Percentiles rank a stretch among this genome's conserved stretches.
Evolutionary conservation across 2,797 vertebrate species (phyloP).

Genomic region (Macrochelys suwanniensis): DNA sequence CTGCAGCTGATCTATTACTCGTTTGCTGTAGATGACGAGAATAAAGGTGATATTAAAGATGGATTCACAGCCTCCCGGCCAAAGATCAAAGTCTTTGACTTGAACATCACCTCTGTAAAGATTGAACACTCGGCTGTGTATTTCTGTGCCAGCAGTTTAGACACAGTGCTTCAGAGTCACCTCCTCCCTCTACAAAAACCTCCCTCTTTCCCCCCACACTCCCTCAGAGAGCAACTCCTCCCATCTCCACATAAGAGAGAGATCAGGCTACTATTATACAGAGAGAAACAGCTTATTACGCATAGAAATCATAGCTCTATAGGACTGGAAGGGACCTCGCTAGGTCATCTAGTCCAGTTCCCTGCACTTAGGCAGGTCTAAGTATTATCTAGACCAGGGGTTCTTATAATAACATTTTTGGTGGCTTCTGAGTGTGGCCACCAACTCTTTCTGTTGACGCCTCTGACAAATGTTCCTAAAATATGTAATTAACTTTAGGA

Average conservation of each 20-base stretch:
- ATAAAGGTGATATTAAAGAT: fast-evolving
- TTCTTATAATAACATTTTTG: no score
- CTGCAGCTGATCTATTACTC: slow-evolving; percentile 28
- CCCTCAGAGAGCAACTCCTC: no score
- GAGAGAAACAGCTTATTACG: background rate
- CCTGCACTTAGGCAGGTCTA: no score
- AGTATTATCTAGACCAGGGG: no score
- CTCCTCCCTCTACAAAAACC: slow-evolving; percentile 60
- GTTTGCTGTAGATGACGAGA: fast-evolving
- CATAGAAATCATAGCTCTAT: background rate
- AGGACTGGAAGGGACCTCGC: no score
- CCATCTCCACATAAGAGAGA: background rate
- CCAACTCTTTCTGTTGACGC: no score
- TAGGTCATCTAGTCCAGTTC: no score
- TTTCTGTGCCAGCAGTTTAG: slow-evolving; percentile 49
- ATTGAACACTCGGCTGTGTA: slow-evolving; percentile 12
- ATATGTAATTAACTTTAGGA: no score
- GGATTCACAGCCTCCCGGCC: background rate
- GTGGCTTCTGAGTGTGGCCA: no score
- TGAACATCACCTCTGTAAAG: slow-evolving; percentile 21
- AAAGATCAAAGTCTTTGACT: fast-evolving
- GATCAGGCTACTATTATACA: no score
- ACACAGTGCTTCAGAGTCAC: slow-evolving; percentile 32
- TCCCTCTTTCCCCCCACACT: background rate
- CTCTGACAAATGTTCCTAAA: no score